Conservation (phyloP, 2,888 invertebrate species). For the Rotaria magnacalcarata region DNA sequence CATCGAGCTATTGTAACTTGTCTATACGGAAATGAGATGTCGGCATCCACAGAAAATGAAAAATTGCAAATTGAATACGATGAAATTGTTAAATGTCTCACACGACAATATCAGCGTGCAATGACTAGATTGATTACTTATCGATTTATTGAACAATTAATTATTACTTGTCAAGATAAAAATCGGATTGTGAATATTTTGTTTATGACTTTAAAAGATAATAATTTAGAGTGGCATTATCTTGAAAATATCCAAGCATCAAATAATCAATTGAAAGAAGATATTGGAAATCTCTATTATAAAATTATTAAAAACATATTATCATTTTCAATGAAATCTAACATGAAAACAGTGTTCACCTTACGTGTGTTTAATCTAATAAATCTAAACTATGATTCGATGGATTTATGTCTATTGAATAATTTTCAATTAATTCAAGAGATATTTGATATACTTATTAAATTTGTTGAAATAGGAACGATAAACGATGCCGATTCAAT, state of each 20-base stretch:
- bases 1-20: background rate
- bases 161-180: background rate
- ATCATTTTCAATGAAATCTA: background rate
- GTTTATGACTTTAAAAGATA: background rate
- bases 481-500: background rate
- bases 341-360: background rate
- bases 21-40: background rate
- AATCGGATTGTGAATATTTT: background rate
- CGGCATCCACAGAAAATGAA: background rate
- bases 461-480: background rate
- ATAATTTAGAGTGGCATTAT: background rate
- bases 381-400: background rate
- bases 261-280: background rate
- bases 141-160: background rate
- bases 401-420: background rate
- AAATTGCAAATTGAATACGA: background rate
- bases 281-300: background rate
- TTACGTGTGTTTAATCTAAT: background rate
- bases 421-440: background rate
- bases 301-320: background rate
- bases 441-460: background rate
- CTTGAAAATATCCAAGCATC: background rate
- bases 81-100: background rate
- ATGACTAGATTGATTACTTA: background rate
- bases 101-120: background rate